Evolutionary conservation across 2,888 invertebrate genomes (phyloP).

Genomic region (Scaptomyza reducta): DNA sequence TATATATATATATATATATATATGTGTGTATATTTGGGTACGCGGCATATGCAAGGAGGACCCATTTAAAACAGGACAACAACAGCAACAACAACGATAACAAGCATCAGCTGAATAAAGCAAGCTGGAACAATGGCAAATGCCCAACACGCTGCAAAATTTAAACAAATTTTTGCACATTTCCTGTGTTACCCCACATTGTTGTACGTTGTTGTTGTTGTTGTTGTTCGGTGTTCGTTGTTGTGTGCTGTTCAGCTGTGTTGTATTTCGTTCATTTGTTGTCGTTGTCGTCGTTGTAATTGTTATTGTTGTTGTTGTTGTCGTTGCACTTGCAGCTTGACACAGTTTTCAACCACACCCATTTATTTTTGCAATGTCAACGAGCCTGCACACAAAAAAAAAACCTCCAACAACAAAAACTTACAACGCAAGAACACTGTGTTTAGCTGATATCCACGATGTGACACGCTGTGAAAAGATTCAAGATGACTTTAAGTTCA

Average conservation of each 20-base stretch:
- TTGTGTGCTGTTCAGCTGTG: slow-evolving; percentile 8
- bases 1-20: slow-evolving; percentile 9
- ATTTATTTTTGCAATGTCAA: slow-evolving; percentile 78
- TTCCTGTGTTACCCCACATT: slow-evolving; percentile 52
- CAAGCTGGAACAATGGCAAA: slow-evolving; percentile 42
- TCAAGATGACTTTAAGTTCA: background rate
- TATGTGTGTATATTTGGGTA: background rate
- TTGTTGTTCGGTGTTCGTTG: slow-evolving; percentile 4
- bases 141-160: slow-evolving; percentile 49
- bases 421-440: background rate
- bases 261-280: slow-evolving; percentile 6
- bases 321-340: slow-evolving; percentile 72
- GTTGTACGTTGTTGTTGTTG: slow-evolving; percentile 23
- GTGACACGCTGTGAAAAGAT: slow-evolving; percentile 9
- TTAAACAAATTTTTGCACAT: slow-evolving; percentile 75
- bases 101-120: background rate
- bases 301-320: slow-evolving; percentile 36
- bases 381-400: slow-evolving; percentile 33
- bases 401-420: background rate
- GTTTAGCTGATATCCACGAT: background rate
- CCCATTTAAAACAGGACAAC: slow-evolving; percentile 48
- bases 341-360: slow-evolving; percentile 75
- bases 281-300: slow-evolving; percentile 22
- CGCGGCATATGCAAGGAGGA: slow-evolving; percentile 46
- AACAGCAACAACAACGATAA: background rate